Percentiles rank a stretch among this genome's conserved stretches.
phyloP scores from a whole-genome alignment of 2,888 invertebrate genomes.

The Agrotis exclamationis region DNA sequence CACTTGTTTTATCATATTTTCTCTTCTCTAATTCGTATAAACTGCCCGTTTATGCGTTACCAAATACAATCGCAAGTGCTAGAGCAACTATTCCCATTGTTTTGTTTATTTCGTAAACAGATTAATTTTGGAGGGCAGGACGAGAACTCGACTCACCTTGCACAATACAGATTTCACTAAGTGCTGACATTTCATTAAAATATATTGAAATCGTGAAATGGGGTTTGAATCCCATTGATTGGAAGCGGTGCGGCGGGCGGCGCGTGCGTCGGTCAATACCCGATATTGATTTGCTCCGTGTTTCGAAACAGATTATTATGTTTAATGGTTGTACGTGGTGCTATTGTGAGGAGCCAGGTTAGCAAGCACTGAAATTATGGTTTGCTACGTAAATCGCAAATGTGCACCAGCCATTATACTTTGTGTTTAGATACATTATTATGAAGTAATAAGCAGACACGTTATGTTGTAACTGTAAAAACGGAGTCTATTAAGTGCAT shows the following conservation, averaged over 20 bases:
- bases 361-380: constrained; percentile 55
- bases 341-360: constrained; percentile 63
- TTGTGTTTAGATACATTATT: constrained; percentile 35
- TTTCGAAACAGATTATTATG: constrained; percentile 78
- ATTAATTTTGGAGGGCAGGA: constrained; percentile 72
- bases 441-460: constrained; percentile 28
- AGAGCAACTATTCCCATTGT: constrained; percentile 70
- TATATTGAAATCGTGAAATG: constrained; percentile 90
- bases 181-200: constrained; percentile 90
- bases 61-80: constrained; percentile 56
- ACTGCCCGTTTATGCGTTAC: constrained; percentile 25
- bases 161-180: constrained; percentile 87
- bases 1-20: constrained; percentile 14
- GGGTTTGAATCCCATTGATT: constrained; percentile 88
- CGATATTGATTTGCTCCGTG: constrained; percentile 84
- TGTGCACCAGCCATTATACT: constrained; percentile 25
- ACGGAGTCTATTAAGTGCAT: background rate
- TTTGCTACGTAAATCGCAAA: constrained; percentile 42
- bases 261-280: constrained; percentile 82
- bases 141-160: constrained; percentile 75
- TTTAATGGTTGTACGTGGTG: constrained; percentile 68
- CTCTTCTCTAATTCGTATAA: constrained; percentile 22
- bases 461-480: constrained; percentile 20
- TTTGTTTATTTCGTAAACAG: constrained; percentile 71
- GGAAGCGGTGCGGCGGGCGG: constrained; percentile 74